Conservation (phyloP, 2,888 invertebrate genomes). For the Asteroscopus sphinx region DNA sequence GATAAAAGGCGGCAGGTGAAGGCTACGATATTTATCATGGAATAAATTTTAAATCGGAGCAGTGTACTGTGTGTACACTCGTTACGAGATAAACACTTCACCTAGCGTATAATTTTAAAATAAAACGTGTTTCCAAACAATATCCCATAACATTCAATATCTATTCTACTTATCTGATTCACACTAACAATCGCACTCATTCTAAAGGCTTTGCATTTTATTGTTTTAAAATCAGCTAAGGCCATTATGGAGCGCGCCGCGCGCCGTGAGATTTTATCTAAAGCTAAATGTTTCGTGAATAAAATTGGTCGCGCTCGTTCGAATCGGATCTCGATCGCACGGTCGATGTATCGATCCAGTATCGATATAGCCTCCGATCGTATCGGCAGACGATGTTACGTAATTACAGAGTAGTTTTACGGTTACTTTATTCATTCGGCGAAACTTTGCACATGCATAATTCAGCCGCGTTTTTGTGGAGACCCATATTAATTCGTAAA, state of each 20-base stretch:
- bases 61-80: constrained; percentile 34
- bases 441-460: constrained; percentile 75
- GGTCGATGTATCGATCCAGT: constrained; percentile 75
- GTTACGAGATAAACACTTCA: constrained; percentile 63
- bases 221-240: constrained; percentile 78
- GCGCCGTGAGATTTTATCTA: constrained; percentile 81
- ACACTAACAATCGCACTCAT: constrained; percentile 82
- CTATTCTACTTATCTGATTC: constrained; percentile 81
- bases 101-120: constrained; percentile 68
- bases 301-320: constrained; percentile 86
- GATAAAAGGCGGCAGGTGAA: constrained; percentile 38
- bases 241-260: constrained; percentile 72
- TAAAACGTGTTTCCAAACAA: constrained; percentile 67
- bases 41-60: constrained; percentile 48
- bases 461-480: constrained; percentile 60
- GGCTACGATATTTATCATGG: constrained; percentile 45
- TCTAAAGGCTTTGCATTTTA: constrained; percentile 76
- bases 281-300: constrained; percentile 86
- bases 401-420: constrained; percentile 82
- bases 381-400: constrained; percentile 78
- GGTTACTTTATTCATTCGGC: constrained; percentile 72
- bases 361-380: constrained; percentile 67
- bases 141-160: constrained; percentile 73
- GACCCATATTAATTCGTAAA: constrained; percentile 40
- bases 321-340: constrained; percentile 75